Evolutionary conservation across 2,113 vertebrate species (phyloP), one percentile per base, ranked within the genome.

Genomic region (Clarias magur): DNA sequence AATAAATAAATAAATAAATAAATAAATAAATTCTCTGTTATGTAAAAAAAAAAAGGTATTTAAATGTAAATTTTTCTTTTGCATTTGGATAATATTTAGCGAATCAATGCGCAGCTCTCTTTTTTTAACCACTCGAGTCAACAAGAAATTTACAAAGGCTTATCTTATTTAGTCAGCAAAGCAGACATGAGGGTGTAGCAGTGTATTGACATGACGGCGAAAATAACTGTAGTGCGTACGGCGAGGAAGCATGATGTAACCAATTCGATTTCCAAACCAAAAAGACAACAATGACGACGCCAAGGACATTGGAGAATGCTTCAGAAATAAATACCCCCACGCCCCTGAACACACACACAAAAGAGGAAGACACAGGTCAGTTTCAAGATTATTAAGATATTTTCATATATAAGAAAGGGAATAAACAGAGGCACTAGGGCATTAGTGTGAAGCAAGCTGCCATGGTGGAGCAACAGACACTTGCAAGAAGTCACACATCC

Each of bases 101-200:
- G 57, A 79, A 79, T 57, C 53, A 19, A 79, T n/a, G 25, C 2
- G 2, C 75, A 9, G 53, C 48, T n/a, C 48, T 78, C 13, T 60
- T 19, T 56, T 16, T 79, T 27, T 56, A 25, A 79, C 13, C 53
- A 30, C n/a, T 79, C n/a, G 8, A 57, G 42, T 57, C n/a, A 80
- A 80, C 27, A 80, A 80, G 79, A 80, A 27, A 60, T 80, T 38
- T 38, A 60, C 17, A 59, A 54, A 34, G 78, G 54, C 56, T 80
- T 80, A 80, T 80, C 54, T 80, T 80, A 38, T 60, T 60, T 60
- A 60, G 16, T 80, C 56, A 60, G 54, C 9, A 13, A 38, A 60
- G 27, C 17, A 38, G 56, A 38, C 56, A 80, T 30, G 13, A 3
- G 48, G n/a, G 48, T 78, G 30, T 56, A 19, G n/a, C 27, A n/a